These are phyloP conservation scores for Cynocephalus volans DNA, from an alignment of 2,113 vertebrate genomes.

Conservation along the genomic window DNA sequence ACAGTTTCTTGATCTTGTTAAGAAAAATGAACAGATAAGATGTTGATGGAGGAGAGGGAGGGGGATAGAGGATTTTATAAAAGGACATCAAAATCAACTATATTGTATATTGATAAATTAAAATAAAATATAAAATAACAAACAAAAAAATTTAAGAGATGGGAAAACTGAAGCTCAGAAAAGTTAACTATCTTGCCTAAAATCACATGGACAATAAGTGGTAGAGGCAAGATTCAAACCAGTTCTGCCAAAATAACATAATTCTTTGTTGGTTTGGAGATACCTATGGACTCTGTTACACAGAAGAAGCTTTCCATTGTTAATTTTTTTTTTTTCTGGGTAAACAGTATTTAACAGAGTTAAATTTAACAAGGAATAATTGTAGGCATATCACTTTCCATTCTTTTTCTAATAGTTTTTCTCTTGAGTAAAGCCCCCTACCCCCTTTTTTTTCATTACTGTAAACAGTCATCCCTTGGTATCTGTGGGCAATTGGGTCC, in stretches of 20 bases:
- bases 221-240: neutral
- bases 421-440: neutral
- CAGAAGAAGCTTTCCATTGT: neutral
- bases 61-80: too few relatives aligned
- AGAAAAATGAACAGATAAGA: too few relatives aligned
- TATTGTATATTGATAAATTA: too few relatives aligned
- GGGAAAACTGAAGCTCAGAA: neutral
- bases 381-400: neutral
- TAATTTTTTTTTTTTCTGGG: neutral
- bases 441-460: neutral
- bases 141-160: neutral
- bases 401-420: constrained; percentile 3
- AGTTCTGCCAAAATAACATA: neutral
- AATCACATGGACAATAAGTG: neutral
- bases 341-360: neutral
- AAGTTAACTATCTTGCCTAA: neutral
- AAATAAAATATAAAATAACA: too few relatives aligned
- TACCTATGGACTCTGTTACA: neutral
- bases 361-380: neutral
- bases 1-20: too few relatives aligned
- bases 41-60: too few relatives aligned
- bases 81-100: too few relatives aligned
- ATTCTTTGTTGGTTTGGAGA: neutral
- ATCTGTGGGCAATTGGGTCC: too few relatives aligned
- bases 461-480: neutral